Evolutionary conservation across 1,140 invertebrate species (phyloP).

Genomic region (Zaprionus capensis): DNA sequence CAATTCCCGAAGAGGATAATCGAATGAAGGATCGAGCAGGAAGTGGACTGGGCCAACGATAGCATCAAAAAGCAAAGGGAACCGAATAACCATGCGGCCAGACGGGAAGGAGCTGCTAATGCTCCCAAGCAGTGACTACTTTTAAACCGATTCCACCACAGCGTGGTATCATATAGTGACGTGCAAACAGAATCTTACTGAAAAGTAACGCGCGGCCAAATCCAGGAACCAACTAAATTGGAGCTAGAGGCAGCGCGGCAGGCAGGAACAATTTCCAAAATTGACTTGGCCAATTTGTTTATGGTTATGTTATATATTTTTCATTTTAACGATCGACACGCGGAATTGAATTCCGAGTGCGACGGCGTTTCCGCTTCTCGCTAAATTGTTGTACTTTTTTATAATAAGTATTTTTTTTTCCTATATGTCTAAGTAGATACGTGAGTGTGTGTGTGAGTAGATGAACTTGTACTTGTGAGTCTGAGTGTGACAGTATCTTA

Average conservation of each 20-base stretch:
- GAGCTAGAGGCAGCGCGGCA: conserved; percentile 1
- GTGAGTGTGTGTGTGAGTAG: neutral
- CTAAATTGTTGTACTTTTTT: conserved; percentile 13
- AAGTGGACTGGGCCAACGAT: neutral
- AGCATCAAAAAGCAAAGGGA: neutral
- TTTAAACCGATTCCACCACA: no score
- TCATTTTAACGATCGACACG: neutral
- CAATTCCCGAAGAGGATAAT: neutral
- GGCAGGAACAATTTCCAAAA: conserved; percentile 6
- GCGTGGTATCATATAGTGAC: neutral
- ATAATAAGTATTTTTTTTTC: conserved; percentile 2
- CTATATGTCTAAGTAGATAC: neutral
- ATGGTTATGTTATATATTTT: neutral
- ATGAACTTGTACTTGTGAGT: neutral
- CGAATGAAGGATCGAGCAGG: neutral
- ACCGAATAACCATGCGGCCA: no score
- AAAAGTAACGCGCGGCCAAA: neutral
- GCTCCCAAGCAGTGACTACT: no score
- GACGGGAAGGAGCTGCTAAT: no score
- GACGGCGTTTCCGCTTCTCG: conserved; percentile 10
- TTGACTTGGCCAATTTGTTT: conserved; percentile 2
- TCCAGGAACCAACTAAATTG: neutral
- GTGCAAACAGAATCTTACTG: neutral
- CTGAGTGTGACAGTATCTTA: conserved; percentile 9
- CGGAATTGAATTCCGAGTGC: neutral